These are phyloP conservation scores for Valencia hispanica DNA, from an alignment of 2,797 vertebrate genomes.

Conservation along the genomic window DNA sequence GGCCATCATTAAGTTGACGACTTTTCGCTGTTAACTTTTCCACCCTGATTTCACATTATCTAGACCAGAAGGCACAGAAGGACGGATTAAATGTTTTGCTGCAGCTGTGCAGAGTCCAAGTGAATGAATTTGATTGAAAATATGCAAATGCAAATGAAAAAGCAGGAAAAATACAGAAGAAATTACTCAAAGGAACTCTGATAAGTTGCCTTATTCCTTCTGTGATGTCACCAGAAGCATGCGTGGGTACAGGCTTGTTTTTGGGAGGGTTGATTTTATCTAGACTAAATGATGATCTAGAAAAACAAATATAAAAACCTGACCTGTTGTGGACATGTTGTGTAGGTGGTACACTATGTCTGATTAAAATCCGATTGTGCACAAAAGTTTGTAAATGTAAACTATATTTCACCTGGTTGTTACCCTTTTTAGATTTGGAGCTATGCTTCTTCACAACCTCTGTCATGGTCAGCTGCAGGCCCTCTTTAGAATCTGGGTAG, in stretches of 20 bases:
- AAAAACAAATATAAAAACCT: neutral
- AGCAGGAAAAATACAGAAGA: neutral
- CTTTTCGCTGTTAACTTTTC: too few species aligned
- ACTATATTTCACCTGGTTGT: conserved; percentile 86
- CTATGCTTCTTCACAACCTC: conserved; percentile 92
- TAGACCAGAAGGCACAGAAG: too few species aligned
- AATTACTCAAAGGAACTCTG: neutral
- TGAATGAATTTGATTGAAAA: neutral
- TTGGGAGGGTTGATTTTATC: neutral
- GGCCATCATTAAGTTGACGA: too few species aligned
- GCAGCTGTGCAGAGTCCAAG: neutral
- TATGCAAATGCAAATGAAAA: neutral
- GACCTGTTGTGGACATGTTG: neutral
- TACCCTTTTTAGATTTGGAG: conserved; percentile 90
- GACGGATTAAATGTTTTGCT: neutral
- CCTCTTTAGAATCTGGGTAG: conserved; percentile 84
- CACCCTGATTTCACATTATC: too few species aligned
- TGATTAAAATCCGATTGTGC: neutral
- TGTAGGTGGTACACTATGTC: neutral
- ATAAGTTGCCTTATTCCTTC: neutral
- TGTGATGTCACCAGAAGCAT: neutral
- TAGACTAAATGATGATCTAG: neutral
- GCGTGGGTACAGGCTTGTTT: neutral
- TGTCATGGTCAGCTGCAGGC: conserved; percentile 86
- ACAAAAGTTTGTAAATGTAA: neutral